Percentiles rank a stretch among this genome's conserved stretches.
These are phyloP conservation scores for Lagopus muta DNA, from an alignment of 2,113 vertebrate species.

Conservation along the genomic window DNA sequence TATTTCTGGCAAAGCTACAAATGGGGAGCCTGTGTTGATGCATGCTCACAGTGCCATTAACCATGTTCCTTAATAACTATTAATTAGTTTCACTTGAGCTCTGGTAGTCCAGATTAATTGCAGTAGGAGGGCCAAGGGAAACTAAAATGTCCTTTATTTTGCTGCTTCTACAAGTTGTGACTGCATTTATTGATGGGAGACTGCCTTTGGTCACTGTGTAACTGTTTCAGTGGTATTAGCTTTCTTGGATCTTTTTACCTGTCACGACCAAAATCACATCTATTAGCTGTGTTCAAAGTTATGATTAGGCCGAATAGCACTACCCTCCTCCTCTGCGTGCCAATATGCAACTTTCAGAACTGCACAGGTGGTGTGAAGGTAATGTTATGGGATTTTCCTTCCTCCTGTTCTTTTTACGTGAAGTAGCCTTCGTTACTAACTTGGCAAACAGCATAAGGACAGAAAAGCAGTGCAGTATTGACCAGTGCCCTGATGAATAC, in stretches of 20 bases:
- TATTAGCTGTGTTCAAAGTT: background rate
- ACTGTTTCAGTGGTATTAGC: background rate
- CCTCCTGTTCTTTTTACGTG: background rate
- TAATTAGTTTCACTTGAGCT: conserved; percentile 45
- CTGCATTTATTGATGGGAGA: background rate
- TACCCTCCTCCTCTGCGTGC: background rate
- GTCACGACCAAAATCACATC: background rate
- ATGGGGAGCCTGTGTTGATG: conserved; percentile 49
- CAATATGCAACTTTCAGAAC: background rate
- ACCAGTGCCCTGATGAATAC: background rate
- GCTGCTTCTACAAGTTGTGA: background rate
- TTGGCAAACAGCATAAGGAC: background rate
- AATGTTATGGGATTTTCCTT: background rate
- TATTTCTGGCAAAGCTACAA: conserved; percentile 57
- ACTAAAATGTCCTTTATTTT: background rate
- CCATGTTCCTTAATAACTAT: conserved; percentile 37
- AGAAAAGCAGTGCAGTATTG: background rate
- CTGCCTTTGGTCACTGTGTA: background rate
- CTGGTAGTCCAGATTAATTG: conserved; percentile 28
- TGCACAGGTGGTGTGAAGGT: background rate
- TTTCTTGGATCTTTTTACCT: background rate
- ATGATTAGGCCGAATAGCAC: rapidly evolving
- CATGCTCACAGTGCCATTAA: conserved; percentile 46
- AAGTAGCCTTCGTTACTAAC: background rate
- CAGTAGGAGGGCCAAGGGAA: background rate